A percentile compares a stretch with the other conserved stretches of the same genome.
These are phyloP conservation scores for Odontamblyopus rebecca DNA, from an alignment of 2,797 vertebrate species.

Conservation along the genomic window DNA sequence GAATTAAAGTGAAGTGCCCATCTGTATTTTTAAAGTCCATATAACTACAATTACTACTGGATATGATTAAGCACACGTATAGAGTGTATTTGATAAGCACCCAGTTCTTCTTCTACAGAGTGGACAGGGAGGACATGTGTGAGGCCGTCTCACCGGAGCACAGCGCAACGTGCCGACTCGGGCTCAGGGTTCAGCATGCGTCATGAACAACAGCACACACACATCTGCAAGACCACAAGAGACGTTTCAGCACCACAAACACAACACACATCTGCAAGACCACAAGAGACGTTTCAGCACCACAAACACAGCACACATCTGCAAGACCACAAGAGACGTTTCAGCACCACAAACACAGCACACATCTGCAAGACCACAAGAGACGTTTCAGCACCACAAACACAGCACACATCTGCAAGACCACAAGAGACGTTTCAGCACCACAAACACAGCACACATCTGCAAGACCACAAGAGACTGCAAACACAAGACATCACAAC, in stretches of 20 bases:
- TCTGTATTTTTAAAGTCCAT: too few relatives aligned
- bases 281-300: background rate
- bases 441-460: background rate
- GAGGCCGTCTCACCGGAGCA: background rate
- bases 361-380: conserved; percentile 8
- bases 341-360: background rate
- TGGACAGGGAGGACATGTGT: background rate
- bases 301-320: background rate
- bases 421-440: background rate
- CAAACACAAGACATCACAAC: too few relatives aligned
- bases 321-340: conserved; percentile 6
- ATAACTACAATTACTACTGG: too few relatives aligned
- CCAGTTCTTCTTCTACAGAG: background rate
- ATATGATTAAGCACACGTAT: too few relatives aligned
- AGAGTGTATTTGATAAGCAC: too few relatives aligned
- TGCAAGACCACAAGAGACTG: too few relatives aligned
- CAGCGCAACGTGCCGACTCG: background rate
- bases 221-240: conserved; percentile 8
- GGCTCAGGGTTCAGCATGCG: conserved; percentile 63
- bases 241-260: background rate
- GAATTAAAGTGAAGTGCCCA: too few relatives aligned
- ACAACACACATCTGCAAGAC: conserved; percentile 6
- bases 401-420: conserved; percentile 6
- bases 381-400: background rate
- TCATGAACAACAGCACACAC: conserved; percentile 49